These are phyloP conservation scores for Motacilla alba DNA, from an alignment of 2,113 vertebrate species.

Conservation along the genomic window DNA sequence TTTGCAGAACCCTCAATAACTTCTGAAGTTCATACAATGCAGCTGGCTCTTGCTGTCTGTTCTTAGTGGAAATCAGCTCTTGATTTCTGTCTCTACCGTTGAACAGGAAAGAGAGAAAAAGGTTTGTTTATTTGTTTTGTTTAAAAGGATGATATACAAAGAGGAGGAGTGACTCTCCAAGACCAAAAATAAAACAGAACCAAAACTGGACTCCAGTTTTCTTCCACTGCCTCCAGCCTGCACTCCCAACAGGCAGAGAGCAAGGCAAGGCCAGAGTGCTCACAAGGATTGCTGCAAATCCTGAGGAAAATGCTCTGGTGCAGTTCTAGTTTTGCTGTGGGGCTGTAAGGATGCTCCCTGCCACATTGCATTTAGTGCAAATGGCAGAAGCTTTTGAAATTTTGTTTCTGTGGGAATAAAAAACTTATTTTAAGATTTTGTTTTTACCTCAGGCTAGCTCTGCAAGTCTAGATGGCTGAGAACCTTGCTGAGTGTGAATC, in stretches of 20 bases:
- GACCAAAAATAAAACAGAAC: background rate
- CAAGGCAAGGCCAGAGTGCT: rapidly evolving
- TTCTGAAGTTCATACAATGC: background rate
- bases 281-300: background rate
- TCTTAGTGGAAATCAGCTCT: background rate
- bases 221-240: background rate
- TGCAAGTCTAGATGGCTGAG: background rate
- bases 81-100: background rate
- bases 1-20: background rate
- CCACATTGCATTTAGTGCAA: background rate
- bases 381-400: background rate
- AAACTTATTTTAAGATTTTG: background rate
- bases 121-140: background rate
- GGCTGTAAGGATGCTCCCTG: background rate
- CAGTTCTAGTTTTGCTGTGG: background rate
- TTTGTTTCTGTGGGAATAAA: background rate
- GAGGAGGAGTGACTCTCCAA: background rate
- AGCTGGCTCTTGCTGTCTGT: background rate
- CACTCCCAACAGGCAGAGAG: background rate
- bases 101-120: background rate
- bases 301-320: background rate
- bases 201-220: background rate
- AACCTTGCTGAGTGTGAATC: background rate
- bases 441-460: background rate
- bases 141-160: background rate